Evolutionary conservation across 2,797 vertebrate species (phyloP).

Genomic region (Arremon brunneinucha): DNA sequence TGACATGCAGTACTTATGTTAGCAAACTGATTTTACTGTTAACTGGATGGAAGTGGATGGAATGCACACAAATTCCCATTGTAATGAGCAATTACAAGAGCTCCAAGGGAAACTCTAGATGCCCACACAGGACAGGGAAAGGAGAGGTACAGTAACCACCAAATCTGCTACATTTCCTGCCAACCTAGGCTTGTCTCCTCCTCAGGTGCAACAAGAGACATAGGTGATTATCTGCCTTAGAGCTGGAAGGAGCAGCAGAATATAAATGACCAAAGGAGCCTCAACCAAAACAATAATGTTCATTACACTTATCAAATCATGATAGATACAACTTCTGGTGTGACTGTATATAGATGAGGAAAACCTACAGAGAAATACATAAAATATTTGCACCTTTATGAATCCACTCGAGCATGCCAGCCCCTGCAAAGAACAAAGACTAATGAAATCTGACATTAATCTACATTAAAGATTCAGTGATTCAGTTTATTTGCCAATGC

Average conservation of each 20-base stretch:
- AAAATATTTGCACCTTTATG: background rate
- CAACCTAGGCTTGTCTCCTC: background rate
- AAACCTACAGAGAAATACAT: background rate
- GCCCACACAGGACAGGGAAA: background rate
- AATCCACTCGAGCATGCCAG: background rate
- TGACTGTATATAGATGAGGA: background rate
- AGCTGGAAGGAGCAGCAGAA: background rate
- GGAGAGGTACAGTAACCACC: background rate
- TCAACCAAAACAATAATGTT: background rate
- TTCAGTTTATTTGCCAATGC: slow-evolving; percentile 57
- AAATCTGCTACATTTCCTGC: background rate
- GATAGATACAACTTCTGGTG: background rate
- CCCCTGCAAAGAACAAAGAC: slow-evolving; percentile 55
- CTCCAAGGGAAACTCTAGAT: background rate
- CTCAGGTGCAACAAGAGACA: background rate
- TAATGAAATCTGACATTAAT: slow-evolving; percentile 67
- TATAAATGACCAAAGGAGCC: background rate
- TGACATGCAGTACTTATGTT: background rate
- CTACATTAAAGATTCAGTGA: slow-evolving; percentile 61
- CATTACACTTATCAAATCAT: background rate
- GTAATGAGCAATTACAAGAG: background rate
- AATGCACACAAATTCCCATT: background rate
- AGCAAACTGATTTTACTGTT: background rate
- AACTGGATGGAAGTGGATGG: background rate
- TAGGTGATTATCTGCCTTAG: background rate